Evolutionary conservation across 1,140 invertebrate species (phyloP), one percentile per base, ranked within the genome.

Genomic region (Colletes latitarsis): DNA sequence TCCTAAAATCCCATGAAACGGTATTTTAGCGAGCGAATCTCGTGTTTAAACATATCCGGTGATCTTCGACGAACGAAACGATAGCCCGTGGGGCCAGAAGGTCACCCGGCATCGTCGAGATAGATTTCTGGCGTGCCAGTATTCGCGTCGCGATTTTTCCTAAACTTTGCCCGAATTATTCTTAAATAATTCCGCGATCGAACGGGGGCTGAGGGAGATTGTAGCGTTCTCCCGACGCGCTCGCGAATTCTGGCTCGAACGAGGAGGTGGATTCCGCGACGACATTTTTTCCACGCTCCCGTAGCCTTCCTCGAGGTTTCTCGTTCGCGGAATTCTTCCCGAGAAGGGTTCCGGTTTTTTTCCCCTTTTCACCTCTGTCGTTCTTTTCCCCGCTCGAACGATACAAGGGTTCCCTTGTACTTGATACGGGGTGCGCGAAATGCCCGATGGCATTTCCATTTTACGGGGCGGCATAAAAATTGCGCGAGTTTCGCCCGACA

Each of bases 401-500:
- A 64, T 62, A 80, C 80, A 85, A 75, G 77, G 77, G 63, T 49
- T 77, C 81, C 85, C 76, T 86, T 77, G 84, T 81, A 69, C 62
- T 82, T 70, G 72, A 86, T 81, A 49, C 74, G 73, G 75, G 30
- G 63, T 64, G 72, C 71, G 69, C 82, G 74, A 82, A 86, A 87
- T 84, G 67, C 78, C 77, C 78, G 70, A 78, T 81, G 83, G 85
- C 84, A 77, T 81, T 87, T 84, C 75, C 78, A 77, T 84, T 85
- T 85, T 43, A 63, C 79, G 30, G 30, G 70, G 52, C 55, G 71
- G 19, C 14, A 85, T 73, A 82, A 73, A 84, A 77, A 84, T 84
- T 84, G 53, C 76, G 75, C 75, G 69, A 39, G 49, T 19, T 30
- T 58, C 17, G 49, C 21, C 52, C 55, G 71, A 73, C 71, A 62